Evolutionary conservation across 2,113 vertebrate genomes (phyloP).

Genomic region (Archilochus colubris): DNA sequence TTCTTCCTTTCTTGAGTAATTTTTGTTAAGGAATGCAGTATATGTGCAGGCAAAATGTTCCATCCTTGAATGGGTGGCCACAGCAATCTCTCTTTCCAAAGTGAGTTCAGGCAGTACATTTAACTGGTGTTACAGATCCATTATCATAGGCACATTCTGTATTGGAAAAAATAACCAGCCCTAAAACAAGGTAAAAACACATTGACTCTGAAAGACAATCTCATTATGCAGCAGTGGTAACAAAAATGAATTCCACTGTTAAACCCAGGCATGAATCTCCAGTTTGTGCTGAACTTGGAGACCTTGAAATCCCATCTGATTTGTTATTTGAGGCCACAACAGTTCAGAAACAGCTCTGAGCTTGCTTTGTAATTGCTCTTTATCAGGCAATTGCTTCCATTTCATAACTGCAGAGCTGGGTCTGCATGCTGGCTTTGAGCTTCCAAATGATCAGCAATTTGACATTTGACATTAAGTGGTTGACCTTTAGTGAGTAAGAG

Average conservation of each 20-base stretch:
- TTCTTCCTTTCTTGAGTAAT: not conserved
- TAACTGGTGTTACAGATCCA: not conserved
- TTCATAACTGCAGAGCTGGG: not conserved
- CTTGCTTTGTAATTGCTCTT: constrained; percentile 51
- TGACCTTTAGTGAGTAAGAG: constrained; percentile 45
- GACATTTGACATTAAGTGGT: constrained; percentile 44
- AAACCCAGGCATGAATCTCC: constrained; percentile 18
- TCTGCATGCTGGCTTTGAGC: not conserved
- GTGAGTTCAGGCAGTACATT: not conserved
- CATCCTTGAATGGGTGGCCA: not conserved
- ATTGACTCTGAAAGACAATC: constrained; percentile 35
- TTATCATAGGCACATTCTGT: not conserved
- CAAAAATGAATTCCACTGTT: constrained; percentile 23
- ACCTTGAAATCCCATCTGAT: constrained; percentile 59
- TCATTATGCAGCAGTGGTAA: constrained; percentile 43
- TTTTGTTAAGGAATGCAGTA: constrained; percentile 11
- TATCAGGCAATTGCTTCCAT: constrained; percentile 44
- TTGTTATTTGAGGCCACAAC: constrained; percentile 15
- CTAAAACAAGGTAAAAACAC: constrained; percentile 23
- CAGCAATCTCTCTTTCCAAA: not conserved
- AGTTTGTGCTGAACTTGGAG: constrained; percentile 50
- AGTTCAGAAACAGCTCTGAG: constrained; percentile 31
- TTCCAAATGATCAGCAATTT: constrained; percentile 17
- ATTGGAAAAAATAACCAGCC: not conserved
- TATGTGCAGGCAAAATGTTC: not conserved